These are phyloP conservation scores for Ctenomys sociabilis DNA, from an alignment of 2,113 vertebrate genomes.

Conservation along the genomic window DNA sequence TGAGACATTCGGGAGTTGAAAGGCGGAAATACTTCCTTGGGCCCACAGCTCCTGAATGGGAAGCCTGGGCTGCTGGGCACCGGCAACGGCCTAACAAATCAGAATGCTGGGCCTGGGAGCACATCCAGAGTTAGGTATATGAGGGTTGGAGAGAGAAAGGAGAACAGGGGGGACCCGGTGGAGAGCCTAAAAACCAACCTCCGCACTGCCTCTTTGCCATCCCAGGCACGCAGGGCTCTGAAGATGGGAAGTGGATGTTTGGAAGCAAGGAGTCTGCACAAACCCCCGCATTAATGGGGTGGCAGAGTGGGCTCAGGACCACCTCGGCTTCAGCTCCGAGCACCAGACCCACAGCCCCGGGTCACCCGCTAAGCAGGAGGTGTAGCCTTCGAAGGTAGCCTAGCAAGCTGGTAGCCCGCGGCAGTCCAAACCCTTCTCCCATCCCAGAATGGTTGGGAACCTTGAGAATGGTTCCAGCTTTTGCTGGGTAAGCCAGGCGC, in stretches of 20 bases:
- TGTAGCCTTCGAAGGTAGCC: neutral
- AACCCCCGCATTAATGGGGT: neutral
- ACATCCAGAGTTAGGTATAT: neutral
- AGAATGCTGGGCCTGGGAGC: rapidly evolving
- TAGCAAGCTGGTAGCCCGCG: neutral
- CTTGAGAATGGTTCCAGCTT: neutral
- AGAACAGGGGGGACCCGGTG: neutral
- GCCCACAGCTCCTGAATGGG: neutral
- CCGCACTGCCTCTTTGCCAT: neutral
- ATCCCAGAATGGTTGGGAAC: rapidly evolving
- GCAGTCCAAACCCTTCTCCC: neutral
- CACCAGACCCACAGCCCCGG: neutral
- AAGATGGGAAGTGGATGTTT: rapidly evolving
- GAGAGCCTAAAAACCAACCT: rapidly evolving
- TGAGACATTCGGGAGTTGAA: neutral
- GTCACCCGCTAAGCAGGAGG: rapidly evolving
- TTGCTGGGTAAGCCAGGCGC: neutral
- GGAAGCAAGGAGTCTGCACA: rapidly evolving
- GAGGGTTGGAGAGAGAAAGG: no score
- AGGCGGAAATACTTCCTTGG: no score
- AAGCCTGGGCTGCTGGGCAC: neutral
- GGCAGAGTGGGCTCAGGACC: rapidly evolving
- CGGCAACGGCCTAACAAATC: no score
- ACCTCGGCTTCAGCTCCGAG: rapidly evolving
- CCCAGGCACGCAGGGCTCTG: rapidly evolving